Evolutionary conservation across 2,888 invertebrate genomes (phyloP), one percentile per base, ranked within the genome.

Genomic region (Vesta saturnalis): DNA sequence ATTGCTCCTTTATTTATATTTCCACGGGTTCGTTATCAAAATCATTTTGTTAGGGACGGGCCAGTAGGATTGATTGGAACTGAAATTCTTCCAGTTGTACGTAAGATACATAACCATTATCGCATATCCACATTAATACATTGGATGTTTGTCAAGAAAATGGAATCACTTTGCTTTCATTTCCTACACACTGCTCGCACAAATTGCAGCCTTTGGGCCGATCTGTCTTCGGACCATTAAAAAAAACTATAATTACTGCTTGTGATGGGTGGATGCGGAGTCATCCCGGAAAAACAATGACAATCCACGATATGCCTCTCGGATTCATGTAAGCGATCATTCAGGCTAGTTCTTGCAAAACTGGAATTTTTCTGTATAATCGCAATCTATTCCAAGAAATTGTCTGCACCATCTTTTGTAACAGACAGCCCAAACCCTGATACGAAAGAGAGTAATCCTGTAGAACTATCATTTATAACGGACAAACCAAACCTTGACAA

Each of bases 181-280:
- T 73, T 35, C 74, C 73, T 3, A 73, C 73, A 12, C 67, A 52
- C 70, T 70, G 56, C 10, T 63, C 66, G 8, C 71, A 49, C 23
- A 72, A 71, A 59, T 61, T 75, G n/a, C 71, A 72, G 43, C 72
- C 64, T 2, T 49, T 73, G 10, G 72, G 73, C 67, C 35, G 67
- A 35, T 21, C 65, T 58, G 69, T 73, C 1, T 69, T 59, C 43
- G 70, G 70, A 8, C 70, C 74, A 1, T 62, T 71, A 1, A 69
- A 73, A 35, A 70, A 67, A 55, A 18, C 60, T 61, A 16, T 70
- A 22, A 60, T 64, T 65, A 18, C 57, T 12, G 15, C 22, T 10
- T 61, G 47, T 16, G 67, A 72, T 23, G 59, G 15, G 18, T 72
- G 68, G 66, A 60, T 72, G 64, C 62, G 69, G 54, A 69, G 14